These are phyloP conservation scores for Fragum sueziense DNA, from an alignment of 2,888 invertebrate genomes.

Conservation along the genomic window DNA sequence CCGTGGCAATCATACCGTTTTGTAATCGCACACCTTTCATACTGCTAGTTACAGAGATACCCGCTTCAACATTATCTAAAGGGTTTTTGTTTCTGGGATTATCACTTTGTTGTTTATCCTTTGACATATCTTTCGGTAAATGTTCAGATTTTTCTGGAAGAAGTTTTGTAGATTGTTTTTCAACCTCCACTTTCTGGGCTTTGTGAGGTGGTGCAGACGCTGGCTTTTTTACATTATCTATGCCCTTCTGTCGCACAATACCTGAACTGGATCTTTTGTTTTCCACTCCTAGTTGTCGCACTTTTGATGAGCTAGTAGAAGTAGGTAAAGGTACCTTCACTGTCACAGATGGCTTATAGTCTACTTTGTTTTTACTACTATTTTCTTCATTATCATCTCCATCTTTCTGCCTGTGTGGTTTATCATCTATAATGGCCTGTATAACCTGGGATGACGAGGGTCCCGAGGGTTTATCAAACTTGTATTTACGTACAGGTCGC, in stretches of 20 bases:
- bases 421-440: slow-evolving; percentile 6
- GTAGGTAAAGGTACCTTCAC: neutral
- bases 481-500: slow-evolving; percentile 35
- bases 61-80: neutral
- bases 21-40: slow-evolving; percentile 40
- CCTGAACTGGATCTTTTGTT: neutral
- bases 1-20: slow-evolving; percentile 50
- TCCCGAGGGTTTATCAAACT: slow-evolving; percentile 28
- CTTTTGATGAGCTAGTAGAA: neutral
- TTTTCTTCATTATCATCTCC: neutral
- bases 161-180: neutral
- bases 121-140: neutral
- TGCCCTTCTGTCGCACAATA: neutral
- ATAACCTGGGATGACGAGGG: neutral
- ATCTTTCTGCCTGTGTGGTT: neutral
- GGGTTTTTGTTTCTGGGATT: neutral
- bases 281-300: neutral
- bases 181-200: neutral
- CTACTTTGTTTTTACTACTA: too few species aligned
- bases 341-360: neutral
- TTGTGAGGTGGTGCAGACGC: slow-evolving; percentile 25
- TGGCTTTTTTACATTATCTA: slow-evolving; percentile 6
- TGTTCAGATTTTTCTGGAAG: neutral
- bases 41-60: neutral
- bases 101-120: neutral